These are phyloP conservation scores for Sarcophaga rosellei DNA, from an alignment of 2,888 invertebrate genomes.

Conservation along the genomic window DNA sequence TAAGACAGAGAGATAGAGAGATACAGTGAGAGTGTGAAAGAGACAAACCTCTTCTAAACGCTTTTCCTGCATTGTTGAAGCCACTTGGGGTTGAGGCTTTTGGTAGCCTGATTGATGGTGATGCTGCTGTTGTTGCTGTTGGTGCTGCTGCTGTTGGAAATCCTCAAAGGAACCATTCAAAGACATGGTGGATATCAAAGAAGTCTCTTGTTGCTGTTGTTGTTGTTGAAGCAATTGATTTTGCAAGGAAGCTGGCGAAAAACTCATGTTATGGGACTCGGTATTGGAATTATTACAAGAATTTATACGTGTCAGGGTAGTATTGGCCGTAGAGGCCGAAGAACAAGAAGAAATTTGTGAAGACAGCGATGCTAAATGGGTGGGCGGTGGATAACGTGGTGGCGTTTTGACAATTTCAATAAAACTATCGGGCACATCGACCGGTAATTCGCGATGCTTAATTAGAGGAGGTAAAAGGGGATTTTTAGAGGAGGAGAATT, in stretches of 20 bases:
- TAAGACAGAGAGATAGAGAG: not conserved
- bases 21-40: not conserved
- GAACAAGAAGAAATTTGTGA: conserved; percentile 77
- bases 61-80: conserved; percentile 62
- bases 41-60: conserved; percentile 77
- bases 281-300: conserved; percentile 69
- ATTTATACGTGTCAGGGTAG: conserved; percentile 73
- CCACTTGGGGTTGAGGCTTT: conserved; percentile 67
- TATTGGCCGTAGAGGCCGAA: conserved; percentile 76
- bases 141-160: conserved; percentile 58
- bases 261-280: conserved; percentile 62
- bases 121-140: conserved; percentile 49
- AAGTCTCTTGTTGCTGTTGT: conserved; percentile 74
- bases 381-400: conserved; percentile 85
- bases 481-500: conserved; percentile 67
- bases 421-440: conserved; percentile 94
- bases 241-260: conserved; percentile 64
- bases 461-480: conserved; percentile 67
- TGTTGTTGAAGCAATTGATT: conserved; percentile 50
- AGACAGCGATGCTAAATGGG: conserved; percentile 78
- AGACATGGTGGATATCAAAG: conserved; percentile 71
- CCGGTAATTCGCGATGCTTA: conserved; percentile 86
- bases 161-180: conserved; percentile 73
- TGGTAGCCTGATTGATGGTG: conserved; percentile 53
- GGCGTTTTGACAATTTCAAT: conserved; percentile 90